These are phyloP conservation scores for Drosophila sp. DNA, from an alignment of 1,140 invertebrate genomes.

Conservation along the genomic window DNA sequence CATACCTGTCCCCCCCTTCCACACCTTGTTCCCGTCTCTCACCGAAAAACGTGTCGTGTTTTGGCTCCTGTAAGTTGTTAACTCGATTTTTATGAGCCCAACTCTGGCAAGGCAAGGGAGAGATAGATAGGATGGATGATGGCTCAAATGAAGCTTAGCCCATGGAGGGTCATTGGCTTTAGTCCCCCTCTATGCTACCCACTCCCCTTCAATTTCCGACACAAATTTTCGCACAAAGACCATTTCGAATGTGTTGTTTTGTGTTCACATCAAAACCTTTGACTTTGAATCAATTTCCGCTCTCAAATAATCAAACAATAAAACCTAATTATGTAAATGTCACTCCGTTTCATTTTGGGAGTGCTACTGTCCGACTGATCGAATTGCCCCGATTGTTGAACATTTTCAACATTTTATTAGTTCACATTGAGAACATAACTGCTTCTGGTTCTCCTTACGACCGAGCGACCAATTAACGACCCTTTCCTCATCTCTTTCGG, in stretches of 20 bases:
- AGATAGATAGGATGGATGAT: constrained; percentile 1
- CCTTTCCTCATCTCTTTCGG: constrained; percentile 4
- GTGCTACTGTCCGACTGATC: constrained; percentile 38
- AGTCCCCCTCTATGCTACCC: no score
- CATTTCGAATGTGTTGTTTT: neutral
- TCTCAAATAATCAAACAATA: constrained; percentile 53
- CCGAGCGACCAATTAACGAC: constrained; percentile 69
- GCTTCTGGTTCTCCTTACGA: constrained; percentile 59
- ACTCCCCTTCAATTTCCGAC: neutral
- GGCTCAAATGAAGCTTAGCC: neutral
- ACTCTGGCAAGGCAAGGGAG: constrained; percentile 26
- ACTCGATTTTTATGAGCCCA: constrained; percentile 56
- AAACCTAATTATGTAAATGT: constrained; percentile 79
- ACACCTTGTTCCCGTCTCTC: neutral
- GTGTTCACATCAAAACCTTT: constrained; percentile 48
- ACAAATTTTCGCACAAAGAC: constrained; percentile 7
- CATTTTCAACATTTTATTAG: constrained; percentile 75
- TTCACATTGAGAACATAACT: constrained; percentile 76
- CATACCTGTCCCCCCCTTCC: neutral
- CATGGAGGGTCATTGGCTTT: constrained; percentile 22
- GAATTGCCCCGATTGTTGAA: constrained; percentile 41
- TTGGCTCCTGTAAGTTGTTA: constrained; percentile 68
- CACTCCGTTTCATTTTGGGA: constrained; percentile 49
- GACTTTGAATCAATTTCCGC: constrained; percentile 53
- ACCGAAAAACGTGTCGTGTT: constrained; percentile 41